Evolutionary conservation across 2,113 vertebrate genomes (phyloP), one percentile per base, ranked within the genome.

Genomic region (Ptilonorhynchus violaceus): DNA sequence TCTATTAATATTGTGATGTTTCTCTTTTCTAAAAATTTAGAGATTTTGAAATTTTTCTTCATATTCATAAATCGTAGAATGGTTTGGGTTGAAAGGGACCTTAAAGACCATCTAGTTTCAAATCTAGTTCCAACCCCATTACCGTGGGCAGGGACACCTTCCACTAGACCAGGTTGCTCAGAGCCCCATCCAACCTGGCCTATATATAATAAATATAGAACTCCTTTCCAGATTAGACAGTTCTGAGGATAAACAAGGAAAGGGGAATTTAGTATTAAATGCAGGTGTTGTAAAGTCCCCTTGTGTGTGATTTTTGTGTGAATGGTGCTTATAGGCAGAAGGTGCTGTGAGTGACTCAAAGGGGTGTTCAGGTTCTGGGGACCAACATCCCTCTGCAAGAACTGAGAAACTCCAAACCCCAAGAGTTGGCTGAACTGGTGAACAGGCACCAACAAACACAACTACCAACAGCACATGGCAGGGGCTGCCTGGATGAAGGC

Each of bases 361-460:
- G 15, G 37, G 20, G 30, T 33, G 9, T 6, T 17, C 24, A 62
- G 8, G 4, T 59, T 82, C 22, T 62, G 25, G 37, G 31, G 21
- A 25, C 14, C 22, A 63, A 8, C 19, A 55, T 46, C 30, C 10
- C n/a, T 58, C 18, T 50, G 33, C 15, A 67, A 60, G 47, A 50
- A 4, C 9, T 35, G 25, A 50, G 24, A 72, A 68, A 55, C 8
- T 47, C 58, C 72, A 13, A 53, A 35, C 7, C 55, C 30, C 16
- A 44, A 9, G 37, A 58, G 27, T 55, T 50, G 78, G 18, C 11
- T 64, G 85, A 41, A 69, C 1, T 84, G 16, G 13, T 27, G 25
- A 21, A 25, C 4, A 79, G 50, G 15, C 37, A 50, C 55, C 15
- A 39, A 9, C 4, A 46, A 19, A 27, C 14, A 18, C 0, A 0